These are phyloP conservation scores for Macaria liturata DNA, from an alignment of 2,888 invertebrate species.

Conservation along the genomic window DNA sequence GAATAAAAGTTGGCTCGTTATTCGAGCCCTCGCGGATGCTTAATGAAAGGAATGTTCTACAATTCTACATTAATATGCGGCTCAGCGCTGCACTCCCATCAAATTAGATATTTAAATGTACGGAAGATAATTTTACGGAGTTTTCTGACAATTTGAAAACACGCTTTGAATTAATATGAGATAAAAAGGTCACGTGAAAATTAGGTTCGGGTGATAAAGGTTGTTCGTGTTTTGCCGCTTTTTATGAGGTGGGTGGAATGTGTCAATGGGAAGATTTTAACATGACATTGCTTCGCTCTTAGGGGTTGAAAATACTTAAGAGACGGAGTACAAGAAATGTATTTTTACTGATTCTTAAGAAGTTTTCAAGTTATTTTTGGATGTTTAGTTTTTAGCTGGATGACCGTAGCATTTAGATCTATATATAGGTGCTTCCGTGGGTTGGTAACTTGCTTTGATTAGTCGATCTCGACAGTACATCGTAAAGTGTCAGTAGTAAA, in stretches of 20 bases:
- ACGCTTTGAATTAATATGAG: conserved; percentile 18
- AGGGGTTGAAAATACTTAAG: too few relatives aligned
- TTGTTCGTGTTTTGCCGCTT: background rate
- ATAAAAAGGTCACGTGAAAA: conserved; percentile 2
- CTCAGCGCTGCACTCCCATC: conserved; percentile 22
- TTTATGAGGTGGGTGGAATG: background rate
- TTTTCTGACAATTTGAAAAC: conserved; percentile 21
- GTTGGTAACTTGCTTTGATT: too few relatives aligned
- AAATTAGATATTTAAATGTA: conserved; percentile 29
- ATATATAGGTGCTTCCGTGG: too few relatives aligned
- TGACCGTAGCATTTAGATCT: too few relatives aligned
- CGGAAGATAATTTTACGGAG: conserved; percentile 25
- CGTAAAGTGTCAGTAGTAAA: too few relatives aligned
- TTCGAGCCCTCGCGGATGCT: conserved; percentile 23
- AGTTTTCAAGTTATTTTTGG: too few relatives aligned
- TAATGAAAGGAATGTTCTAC: conserved; percentile 27
- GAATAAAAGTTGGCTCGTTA: conserved; percentile 25
- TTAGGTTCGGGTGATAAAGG: conserved; percentile 1
- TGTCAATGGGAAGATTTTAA: background rate
- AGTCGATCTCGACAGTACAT: too few relatives aligned
- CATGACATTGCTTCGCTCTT: too few relatives aligned
- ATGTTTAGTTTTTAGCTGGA: too few relatives aligned
- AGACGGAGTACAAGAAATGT: too few relatives aligned
- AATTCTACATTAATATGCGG: conserved; percentile 27
- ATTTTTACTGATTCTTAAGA: too few relatives aligned